Percentiles rank a stretch among this genome's conserved stretches.
Evolutionary conservation across 2,888 invertebrate species (phyloP).

Genomic region (Trileptium ribeirensis): DNA sequence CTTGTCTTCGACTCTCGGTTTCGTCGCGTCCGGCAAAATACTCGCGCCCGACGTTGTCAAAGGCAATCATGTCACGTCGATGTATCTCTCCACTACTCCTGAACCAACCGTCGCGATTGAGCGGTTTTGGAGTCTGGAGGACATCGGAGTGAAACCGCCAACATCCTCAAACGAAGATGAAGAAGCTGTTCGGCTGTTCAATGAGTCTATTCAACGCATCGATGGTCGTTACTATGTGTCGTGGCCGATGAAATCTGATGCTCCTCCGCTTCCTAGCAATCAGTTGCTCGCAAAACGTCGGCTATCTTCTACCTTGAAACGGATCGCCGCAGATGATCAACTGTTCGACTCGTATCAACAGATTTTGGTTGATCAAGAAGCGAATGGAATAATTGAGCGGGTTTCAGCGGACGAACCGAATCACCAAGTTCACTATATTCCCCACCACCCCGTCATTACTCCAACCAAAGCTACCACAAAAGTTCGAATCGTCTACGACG

Average conservation of each 20-base stretch:
- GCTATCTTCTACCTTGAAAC: background rate
- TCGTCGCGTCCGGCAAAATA: background rate
- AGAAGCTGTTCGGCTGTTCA: background rate
- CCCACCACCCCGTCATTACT: conserved; percentile 5
- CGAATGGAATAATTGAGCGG: background rate
- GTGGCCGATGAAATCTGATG: conserved; percentile 10
- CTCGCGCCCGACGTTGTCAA: background rate
- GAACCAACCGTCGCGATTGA: background rate
- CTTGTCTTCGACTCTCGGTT: background rate
- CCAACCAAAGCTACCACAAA: background rate
- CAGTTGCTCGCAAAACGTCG: background rate
- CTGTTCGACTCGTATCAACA: background rate
- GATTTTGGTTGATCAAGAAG: background rate
- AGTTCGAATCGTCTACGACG: conserved; percentile 2
- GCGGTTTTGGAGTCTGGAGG: conserved; percentile 5
- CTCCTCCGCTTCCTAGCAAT: background rate
- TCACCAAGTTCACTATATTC: conserved; percentile 20
- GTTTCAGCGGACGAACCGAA: background rate
- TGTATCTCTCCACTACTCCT: background rate
- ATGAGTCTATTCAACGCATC: background rate
- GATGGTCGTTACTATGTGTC: background rate
- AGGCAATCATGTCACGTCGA: too few relatives aligned
- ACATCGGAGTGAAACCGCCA: conserved; percentile 6
- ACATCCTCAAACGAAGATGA: conserved; percentile 5
- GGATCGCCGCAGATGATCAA: background rate